These are phyloP conservation scores for Austrofundulus limnaeus DNA, from an alignment of 2,113 vertebrate genomes.

Conservation along the genomic window DNA sequence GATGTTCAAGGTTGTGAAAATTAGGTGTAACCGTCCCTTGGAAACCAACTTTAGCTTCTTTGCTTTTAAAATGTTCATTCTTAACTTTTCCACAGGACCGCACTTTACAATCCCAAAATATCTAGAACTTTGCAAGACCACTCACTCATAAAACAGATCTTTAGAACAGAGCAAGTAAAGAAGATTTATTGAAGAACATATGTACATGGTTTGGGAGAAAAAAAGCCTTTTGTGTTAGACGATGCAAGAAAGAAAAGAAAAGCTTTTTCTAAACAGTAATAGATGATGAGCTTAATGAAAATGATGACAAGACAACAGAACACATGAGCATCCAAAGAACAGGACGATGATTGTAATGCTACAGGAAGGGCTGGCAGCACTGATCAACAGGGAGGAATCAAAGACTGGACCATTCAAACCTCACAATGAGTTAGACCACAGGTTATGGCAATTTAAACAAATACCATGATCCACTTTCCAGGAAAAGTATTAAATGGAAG, in stretches of 20 bases:
- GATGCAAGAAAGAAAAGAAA: conserved; percentile 34
- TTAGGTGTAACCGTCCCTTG: too few species aligned
- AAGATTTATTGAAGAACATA: conserved; percentile 79
- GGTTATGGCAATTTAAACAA: conserved; percentile 20
- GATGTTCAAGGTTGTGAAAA: too few species aligned
- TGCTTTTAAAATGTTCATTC: too few species aligned
- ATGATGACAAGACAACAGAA: conserved; percentile 24
- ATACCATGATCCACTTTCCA: conserved; percentile 24
- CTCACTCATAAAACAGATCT: neutral
- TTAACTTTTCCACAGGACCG: too few species aligned
- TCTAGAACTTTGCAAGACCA: too few species aligned
- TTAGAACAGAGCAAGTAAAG: conserved; percentile 13
- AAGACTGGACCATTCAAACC: conserved; percentile 21
- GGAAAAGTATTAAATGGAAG: neutral
- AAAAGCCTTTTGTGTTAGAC: conserved; percentile 29
- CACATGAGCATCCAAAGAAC: conserved; percentile 76
- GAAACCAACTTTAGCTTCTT: too few species aligned
- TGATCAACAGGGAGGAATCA: conserved; percentile 55
- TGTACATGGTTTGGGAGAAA: conserved; percentile 65
- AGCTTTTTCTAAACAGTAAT: conserved; percentile 38
- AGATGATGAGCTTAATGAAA: conserved; percentile 12
- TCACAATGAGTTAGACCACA: conserved; percentile 14
- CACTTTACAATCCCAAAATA: too few species aligned
- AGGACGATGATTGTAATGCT: conserved; percentile 93
- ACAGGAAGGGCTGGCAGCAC: conserved; percentile 83